Evolutionary conservation across 1,140 invertebrate species (phyloP), one percentile per base, ranked within the genome.

Genomic region (Periplaneta americana): DNA sequence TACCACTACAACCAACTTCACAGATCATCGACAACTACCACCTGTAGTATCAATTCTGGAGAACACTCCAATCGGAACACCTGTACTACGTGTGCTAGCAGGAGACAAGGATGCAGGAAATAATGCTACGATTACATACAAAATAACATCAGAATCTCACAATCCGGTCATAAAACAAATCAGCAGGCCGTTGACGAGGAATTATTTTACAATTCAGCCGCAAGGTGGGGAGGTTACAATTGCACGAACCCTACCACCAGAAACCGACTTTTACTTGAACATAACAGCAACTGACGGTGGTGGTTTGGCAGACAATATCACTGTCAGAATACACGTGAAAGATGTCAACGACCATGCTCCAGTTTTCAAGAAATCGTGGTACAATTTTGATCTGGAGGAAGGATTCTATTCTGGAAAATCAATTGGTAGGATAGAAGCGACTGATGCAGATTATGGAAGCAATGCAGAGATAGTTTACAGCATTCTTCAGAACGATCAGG

Each of bases 311-410:
- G 93, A 96, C 79, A 89, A 90, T 75, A 91, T 95, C 4, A 92
- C 91, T 48, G 88, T 98, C 1, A 91, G 93, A 79, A 88, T 93
- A 66, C 88, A 90, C 35, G 89, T 97, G 0, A 92, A 92, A 82
- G 96, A 98, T 87, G 91, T 97, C 0, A 98, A 98, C 85, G 94
- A 98, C 85, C 95, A 97, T 86, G 91, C 93, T 22, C 96, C 96
- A 0, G 91, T 92, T 75, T 98, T 98, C 83, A 93, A 92, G 82
- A 93, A 95, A 84, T 91, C 93, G 1, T 94, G 93, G 91, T 98
- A 97, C 86, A 93, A 91, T 22, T 97, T 97, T 85, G 93, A 96
- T 83, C 90, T 96, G 0, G 89, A 93, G 28, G 97, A 98, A 89
- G 94, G 95, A 1, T 90, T 90, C 74, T 94, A 95, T 86, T 90